These are phyloP conservation scores for Drosophila hamatofila DNA, from an alignment of 2,888 invertebrate species.

Conservation along the genomic window DNA sequence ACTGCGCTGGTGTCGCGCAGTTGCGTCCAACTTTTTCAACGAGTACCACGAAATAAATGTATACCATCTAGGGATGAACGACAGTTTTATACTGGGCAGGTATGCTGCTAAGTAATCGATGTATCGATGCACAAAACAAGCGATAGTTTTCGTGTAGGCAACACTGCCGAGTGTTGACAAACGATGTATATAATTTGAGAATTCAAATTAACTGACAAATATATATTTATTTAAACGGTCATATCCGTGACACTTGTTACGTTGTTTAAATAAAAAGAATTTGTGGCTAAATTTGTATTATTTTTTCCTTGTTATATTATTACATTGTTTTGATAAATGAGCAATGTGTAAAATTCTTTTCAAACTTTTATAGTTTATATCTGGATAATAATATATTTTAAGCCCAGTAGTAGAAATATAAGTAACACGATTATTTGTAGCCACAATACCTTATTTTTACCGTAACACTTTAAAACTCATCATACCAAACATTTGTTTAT, in stretches of 20 bases:
- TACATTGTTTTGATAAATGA: not conserved
- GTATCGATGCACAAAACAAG: constrained; percentile 7
- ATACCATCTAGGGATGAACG: constrained; percentile 46
- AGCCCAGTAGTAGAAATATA: too few relatives aligned
- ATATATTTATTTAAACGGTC: not conserved
- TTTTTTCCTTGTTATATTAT: not conserved
- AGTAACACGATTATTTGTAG: too few relatives aligned
- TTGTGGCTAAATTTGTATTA: not conserved
- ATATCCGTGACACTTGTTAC: not conserved
- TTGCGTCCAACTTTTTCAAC: constrained; percentile 57
- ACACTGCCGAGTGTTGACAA: constrained; percentile 15
- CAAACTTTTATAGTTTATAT: too few relatives aligned
- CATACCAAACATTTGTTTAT: constrained; percentile 37
- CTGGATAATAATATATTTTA: too few relatives aligned
- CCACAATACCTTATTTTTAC: not conserved
- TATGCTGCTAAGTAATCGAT: constrained; percentile 9
- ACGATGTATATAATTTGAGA: not conserved
- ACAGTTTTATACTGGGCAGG: constrained; percentile 35
- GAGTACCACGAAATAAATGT: constrained; percentile 56
- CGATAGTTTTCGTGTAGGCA: not conserved
- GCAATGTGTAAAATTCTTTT: not conserved
- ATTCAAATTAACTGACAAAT: not conserved
- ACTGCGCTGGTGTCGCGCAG: constrained; percentile 49
- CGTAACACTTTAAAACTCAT: constrained; percentile 7
- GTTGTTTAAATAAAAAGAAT: not conserved